phyloP scores from a whole-genome alignment of 2,888 invertebrate species.

The Julus scanicus region DNA sequence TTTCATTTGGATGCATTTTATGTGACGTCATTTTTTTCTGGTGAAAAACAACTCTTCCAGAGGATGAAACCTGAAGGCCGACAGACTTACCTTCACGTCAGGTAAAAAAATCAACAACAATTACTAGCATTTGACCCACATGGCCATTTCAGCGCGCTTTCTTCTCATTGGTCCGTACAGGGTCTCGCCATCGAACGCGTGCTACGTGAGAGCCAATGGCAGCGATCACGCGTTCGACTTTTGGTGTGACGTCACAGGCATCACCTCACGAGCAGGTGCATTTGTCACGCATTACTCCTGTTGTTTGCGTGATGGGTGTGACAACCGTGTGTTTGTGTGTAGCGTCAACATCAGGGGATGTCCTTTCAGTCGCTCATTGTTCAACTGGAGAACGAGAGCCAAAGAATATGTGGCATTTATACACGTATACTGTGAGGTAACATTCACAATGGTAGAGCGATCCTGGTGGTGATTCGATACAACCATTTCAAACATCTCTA shows the following conservation, averaged over 20 bases:
- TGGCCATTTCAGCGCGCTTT: neutral
- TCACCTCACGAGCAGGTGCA: neutral
- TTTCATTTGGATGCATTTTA: neutral
- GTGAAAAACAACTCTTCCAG: neutral
- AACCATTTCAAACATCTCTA: too few relatives aligned
- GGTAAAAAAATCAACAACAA: neutral
- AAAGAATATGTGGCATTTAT: too few relatives aligned
- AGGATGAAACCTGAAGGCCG: neutral
- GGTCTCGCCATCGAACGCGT: neutral
- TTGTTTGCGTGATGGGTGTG: neutral
- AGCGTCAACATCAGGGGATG: too few relatives aligned
- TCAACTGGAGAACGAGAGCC: too few relatives aligned
- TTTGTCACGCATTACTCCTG: too few relatives aligned
- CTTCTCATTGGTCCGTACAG: neutral
- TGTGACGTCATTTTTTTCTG: neutral
- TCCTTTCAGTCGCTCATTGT: too few relatives aligned
- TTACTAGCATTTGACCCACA: neutral
- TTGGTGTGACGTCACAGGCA: neutral
- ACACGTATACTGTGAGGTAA: too few relatives aligned
- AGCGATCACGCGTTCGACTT: neutral
- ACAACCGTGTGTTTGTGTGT: too few relatives aligned
- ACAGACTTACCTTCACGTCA: neutral
- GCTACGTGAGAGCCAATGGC: neutral
- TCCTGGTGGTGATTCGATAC: too few relatives aligned
- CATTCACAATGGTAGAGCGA: too few relatives aligned